These are phyloP conservation scores for Coccyzus lansbergi DNA, from an alignment of 2,797 vertebrate species.

Conservation along the genomic window DNA sequence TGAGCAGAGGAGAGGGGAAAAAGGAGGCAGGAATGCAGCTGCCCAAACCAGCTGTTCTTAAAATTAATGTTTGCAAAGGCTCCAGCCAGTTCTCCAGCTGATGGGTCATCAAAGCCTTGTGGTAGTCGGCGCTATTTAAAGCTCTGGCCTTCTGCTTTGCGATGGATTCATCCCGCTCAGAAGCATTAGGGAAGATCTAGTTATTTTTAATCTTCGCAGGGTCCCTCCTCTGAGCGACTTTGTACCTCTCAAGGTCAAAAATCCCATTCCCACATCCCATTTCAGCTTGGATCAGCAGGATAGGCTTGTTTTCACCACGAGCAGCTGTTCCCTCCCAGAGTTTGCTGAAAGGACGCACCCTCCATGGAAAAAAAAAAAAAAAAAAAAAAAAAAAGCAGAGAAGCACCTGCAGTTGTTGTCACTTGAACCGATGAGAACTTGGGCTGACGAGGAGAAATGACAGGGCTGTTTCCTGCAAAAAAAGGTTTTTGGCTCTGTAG, in stretches of 20 bases:
- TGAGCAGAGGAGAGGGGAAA: neutral
- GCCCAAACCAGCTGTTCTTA: constrained; percentile 40
- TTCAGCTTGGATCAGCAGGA: constrained; percentile 25
- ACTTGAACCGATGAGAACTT: constrained; percentile 3
- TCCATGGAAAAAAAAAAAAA: neutral
- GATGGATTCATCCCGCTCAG: neutral
- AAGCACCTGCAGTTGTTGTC: constrained; percentile 50
- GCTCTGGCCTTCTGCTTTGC: neutral
- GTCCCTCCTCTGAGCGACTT: neutral
- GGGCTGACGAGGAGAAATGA: neutral
- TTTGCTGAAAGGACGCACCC: neutral
- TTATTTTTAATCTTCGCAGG: neutral
- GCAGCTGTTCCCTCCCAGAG: constrained; percentile 16
- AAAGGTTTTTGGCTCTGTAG: neutral
- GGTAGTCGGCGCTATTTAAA: neutral
- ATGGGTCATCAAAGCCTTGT: neutral
- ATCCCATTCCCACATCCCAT: neutral
- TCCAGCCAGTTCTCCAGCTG: neutral
- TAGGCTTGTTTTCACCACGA: neutral
- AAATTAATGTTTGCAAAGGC: neutral
- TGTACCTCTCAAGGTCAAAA: constrained; percentile 10
- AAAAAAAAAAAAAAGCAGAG: constrained; percentile 4
- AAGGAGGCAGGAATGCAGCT: neutral
- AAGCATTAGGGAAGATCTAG: fast-evolving
- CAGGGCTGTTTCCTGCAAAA: constrained; percentile 18